Evolutionary conservation across 2,113 vertebrate species (phyloP), one percentile per base, ranked within the genome.

Genomic region (Psophia crepitans): DNA sequence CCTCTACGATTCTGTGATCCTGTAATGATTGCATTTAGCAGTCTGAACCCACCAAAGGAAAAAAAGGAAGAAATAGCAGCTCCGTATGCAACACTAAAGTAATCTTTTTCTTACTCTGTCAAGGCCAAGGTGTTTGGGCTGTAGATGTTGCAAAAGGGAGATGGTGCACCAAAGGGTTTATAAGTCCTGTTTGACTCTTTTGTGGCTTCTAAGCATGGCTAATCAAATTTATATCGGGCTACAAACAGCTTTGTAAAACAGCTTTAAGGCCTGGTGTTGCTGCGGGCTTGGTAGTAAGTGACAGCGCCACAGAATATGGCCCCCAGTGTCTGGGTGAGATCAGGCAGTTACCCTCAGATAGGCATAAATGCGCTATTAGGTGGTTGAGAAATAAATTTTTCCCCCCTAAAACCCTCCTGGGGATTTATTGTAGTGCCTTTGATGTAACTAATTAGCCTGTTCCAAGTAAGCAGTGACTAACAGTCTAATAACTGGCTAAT

Each of bases 361-460:
- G 95, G 92, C 92, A 90, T 97, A 98, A 97, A 97, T 9, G 95
- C 14, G 7, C 94, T 95, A 86, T 96, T 97, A 98, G 95, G 94
- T 76, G 57, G 96, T 92, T 96, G 80, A 94, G 81, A 89, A 95
- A 94, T 95, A 93, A 22, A 82, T 78, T 93, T 60, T 48, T 24
- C 70, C 48, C 21, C 30, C 23, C 44, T 3, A 20, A 82, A 92
- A 61, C 68, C 73, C 97, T 96, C 90, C 79, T 89, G 96, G 97
- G 98, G 98, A 93, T 98, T 97, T 97, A 95, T 97, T 97, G 96
- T 97, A 97, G 65, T 1, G 93, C 89, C 96, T 98, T 98, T 98
- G 98, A 98, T 98, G 97, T 97, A 95, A 97, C 97, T 98, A 98
- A 98, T 98, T 98, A 98, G 98, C 84, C 94, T 33, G 89, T 96